Base-by-base conservation (phyloP, 2,797 vertebrate genomes). In the Amazona ochrocephala region DNA sequence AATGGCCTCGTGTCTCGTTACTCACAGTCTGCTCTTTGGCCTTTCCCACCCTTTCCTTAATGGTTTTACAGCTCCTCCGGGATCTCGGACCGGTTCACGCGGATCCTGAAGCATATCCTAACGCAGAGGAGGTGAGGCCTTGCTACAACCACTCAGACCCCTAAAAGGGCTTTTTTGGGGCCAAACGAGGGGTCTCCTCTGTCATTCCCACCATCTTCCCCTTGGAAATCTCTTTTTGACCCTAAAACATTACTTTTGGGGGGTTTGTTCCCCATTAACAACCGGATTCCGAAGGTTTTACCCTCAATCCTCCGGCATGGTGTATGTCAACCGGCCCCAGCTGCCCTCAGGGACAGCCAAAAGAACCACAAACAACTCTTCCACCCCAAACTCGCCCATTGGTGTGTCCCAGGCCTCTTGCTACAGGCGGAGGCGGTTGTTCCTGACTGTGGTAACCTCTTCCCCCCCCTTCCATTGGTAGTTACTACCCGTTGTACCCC, bases 401-500 rank as follows among this genome's bases (percentile, higher is more conserved):
- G n/a, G n/a, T 58, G 56, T 34, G 56, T 16, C 13, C n/a, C 13
- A 58, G 30, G 16, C 12, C 24, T 26, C 42, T 48, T 4, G 24
- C 71, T 34, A 24, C 34, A 29, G 50, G 42, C 2, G 1, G 22
- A 47, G 6, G 70, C 3, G 10, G 51, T 26, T 44, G 51, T 34
- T 78, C 14, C 75, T 2, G 5, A 20, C 16, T 10, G 24, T 0
- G 0, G 10, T 71, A 41, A 56, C 14, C 14, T 5, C 2, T 27
- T 11, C 7, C 2, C 20, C n/a, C 6, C 13, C 32, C 54, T 20
- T 0, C 18, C 1, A 1, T 34, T 0, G 7, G 39, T 58, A 58
- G 99, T 95, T 99, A 98, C 92, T 99, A 99, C 97, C 99, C 99
- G 0, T 97, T 99, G 61, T 99, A 99, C 94, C 99, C 99, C 0